A percentile compares a stretch with the other conserved stretches of the same genome.
phyloP scores from a whole-genome alignment of 2,888 invertebrate species.

The Plusia festucae region DNA sequence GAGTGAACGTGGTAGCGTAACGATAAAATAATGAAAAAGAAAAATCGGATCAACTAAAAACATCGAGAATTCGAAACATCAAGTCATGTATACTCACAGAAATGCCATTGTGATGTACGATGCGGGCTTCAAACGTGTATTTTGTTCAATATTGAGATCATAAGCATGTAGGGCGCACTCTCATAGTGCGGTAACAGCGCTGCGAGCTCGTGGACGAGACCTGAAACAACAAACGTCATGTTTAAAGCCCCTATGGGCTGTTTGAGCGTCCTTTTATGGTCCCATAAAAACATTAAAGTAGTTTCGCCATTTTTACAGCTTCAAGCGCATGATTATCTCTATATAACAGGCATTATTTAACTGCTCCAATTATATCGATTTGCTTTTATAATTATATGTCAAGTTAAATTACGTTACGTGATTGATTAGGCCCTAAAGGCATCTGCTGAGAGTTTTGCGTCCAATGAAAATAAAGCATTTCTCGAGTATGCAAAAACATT shows the following conservation, averaged over 20 bases:
- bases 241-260: conserved; percentile 57
- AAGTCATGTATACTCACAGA: conserved; percentile 82
- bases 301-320: conserved; percentile 16
- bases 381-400: conserved; percentile 27
- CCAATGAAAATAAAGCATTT: not conserved
- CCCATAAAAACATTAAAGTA: conserved; percentile 27
- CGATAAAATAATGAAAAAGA: conserved; percentile 81
- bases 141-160: conserved; percentile 79
- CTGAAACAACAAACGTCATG: conserved; percentile 81
- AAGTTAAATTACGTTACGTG: conserved; percentile 27
- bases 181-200: conserved; percentile 83
- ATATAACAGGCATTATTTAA: not conserved
- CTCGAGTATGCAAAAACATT: not conserved
- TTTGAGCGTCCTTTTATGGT: conserved; percentile 33
- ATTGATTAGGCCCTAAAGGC: conserved; percentile 19
- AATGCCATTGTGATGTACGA: conserved; percentile 78
- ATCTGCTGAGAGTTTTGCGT: too few species aligned
- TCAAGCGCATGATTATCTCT: conserved; percentile 6
- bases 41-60: conserved; percentile 80
- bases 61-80: conserved; percentile 79
- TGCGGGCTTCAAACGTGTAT: conserved; percentile 73
- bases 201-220: conserved; percentile 72
- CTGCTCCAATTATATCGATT: conserved; percentile 26
- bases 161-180: conserved; percentile 81
- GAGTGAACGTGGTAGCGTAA: conserved; percentile 89